Percentiles rank a stretch among this genome's conserved stretches.
phyloP scores from a whole-genome alignment of 2,113 vertebrate genomes.

The Oceanites oceanicus region DNA sequence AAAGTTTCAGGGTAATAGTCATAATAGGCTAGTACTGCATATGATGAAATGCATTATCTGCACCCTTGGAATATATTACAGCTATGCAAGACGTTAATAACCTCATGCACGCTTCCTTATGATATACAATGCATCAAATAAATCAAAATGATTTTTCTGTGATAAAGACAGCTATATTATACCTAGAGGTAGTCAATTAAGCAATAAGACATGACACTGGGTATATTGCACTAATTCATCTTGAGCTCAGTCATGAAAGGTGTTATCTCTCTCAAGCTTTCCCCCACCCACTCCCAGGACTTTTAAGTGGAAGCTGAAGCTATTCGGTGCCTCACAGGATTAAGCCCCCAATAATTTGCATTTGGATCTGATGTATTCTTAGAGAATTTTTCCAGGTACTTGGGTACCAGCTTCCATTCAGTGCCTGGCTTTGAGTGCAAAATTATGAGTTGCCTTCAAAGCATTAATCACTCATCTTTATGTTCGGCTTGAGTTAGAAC shows the following conservation, averaged over 20 bases:
- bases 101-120: background rate
- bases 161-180: constrained; percentile 27
- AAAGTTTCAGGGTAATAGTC: background rate
- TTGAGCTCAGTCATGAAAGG: background rate
- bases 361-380: background rate
- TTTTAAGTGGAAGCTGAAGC: background rate
- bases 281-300: background rate
- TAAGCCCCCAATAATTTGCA: background rate
- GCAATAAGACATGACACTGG: constrained; percentile 31
- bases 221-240: constrained; percentile 51
- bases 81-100: constrained; percentile 42
- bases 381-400: background rate
- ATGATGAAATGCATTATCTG: background rate
- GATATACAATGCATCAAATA: constrained; percentile 46
- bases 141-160: constrained; percentile 47
- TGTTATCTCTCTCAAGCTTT: background rate
- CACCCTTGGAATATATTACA: constrained; percentile 38
- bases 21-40: background rate
- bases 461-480: background rate
- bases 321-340: background rate
- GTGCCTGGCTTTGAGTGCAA: background rate
- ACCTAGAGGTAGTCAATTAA: constrained; percentile 57
- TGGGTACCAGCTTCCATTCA: background rate
- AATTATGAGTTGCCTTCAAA: background rate
- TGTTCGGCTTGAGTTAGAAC: background rate